These are phyloP conservation scores for Buteo buteo DNA, from an alignment of 2,113 vertebrate genomes.

Conservation along the genomic window DNA sequence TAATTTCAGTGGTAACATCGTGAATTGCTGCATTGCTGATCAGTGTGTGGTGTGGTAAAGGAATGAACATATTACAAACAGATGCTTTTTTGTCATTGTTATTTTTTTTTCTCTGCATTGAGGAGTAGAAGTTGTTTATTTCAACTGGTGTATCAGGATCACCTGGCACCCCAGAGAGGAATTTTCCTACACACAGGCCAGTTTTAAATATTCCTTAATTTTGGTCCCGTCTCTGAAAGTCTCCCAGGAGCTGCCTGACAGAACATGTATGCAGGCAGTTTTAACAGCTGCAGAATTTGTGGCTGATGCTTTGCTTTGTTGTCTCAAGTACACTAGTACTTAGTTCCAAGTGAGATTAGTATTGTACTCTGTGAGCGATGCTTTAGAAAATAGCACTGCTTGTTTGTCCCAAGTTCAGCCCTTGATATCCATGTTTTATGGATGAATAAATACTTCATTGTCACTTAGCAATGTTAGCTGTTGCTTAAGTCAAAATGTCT, in stretches of 20 bases:
- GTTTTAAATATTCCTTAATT: not conserved
- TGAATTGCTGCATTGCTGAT: not conserved
- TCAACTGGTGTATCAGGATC: not conserved
- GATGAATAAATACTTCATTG: not conserved
- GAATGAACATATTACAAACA: not conserved
- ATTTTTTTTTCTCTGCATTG: not conserved
- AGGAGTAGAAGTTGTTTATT: not conserved
- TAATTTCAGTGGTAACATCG: not conserved
- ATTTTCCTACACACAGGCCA: not conserved
- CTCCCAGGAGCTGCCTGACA: not conserved
- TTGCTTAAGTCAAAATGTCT: not conserved
- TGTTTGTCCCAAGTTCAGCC: not conserved
- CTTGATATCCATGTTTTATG: not conserved
- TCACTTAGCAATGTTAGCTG: not conserved
- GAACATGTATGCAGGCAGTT: not conserved
- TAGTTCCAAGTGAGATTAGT: not conserved
- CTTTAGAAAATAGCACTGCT: not conserved
- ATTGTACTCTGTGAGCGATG: not conserved
- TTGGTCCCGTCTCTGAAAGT: not conserved
- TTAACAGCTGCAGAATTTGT: not conserved
- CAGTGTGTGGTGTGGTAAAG: fast-evolving
- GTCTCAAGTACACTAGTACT: not conserved
- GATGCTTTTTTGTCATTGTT: not conserved
- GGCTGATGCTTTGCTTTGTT: not conserved
- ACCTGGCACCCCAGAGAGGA: not conserved